phyloP scores from a whole-genome alignment of 2,113 vertebrate species.

The Odocoileus virginianus region DNA sequence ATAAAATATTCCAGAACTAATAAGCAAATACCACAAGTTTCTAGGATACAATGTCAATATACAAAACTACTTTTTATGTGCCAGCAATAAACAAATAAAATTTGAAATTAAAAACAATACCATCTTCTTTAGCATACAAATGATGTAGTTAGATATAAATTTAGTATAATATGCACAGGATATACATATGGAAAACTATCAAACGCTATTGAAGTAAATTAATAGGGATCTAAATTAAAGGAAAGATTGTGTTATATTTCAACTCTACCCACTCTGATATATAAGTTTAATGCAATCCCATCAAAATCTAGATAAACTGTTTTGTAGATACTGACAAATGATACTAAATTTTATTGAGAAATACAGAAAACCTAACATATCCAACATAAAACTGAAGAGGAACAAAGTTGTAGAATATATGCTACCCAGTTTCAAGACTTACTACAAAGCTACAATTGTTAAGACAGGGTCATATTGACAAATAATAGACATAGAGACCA shows the following conservation, averaged over 20 bases:
- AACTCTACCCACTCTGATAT: background rate
- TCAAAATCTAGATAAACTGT: background rate
- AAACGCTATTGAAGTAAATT: background rate
- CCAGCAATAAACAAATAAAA: background rate
- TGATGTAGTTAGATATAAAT: background rate
- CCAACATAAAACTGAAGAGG: background rate
- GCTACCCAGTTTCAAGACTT: background rate
- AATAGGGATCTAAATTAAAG: background rate
- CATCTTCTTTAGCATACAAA: background rate
- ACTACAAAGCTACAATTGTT: background rate
- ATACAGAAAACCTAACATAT: background rate
- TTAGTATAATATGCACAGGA: background rate
- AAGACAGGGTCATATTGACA: background rate
- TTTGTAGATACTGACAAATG: background rate
- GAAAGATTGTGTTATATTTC: background rate
- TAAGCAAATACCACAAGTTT: background rate
- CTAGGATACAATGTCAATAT: background rate
- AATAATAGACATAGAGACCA: background rate
- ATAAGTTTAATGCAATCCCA: background rate
- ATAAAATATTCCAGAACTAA: background rate
- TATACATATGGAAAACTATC: background rate
- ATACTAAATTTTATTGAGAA: background rate
- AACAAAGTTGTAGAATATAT: background rate
- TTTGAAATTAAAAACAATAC: background rate
- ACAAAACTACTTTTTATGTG: background rate